Percentiles rank a stretch among this genome's conserved stretches.
phyloP scores from a whole-genome alignment of 1,140 invertebrate species.

The Drosophila lini region DNA sequence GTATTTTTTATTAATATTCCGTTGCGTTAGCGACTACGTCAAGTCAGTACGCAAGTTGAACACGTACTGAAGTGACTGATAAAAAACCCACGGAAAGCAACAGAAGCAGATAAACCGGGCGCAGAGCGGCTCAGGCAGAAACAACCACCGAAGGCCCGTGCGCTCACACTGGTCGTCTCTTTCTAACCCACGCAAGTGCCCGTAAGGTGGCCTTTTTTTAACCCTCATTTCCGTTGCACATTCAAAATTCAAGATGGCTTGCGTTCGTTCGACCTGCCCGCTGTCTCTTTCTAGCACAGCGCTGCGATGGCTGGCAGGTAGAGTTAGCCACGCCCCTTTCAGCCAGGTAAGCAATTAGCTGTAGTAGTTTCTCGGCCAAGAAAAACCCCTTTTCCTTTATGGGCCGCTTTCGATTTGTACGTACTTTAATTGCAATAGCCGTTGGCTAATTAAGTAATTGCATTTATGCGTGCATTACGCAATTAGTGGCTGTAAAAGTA shows the following conservation, averaged over 20 bases:
- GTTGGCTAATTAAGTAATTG: slow-evolving; percentile 78
- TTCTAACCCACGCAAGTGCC: slow-evolving; percentile 20
- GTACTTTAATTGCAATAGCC: slow-evolving; percentile 71
- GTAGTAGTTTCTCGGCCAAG: slow-evolving; percentile 34
- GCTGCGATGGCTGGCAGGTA: slow-evolving; percentile 46
- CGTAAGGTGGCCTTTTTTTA: slow-evolving; percentile 36
- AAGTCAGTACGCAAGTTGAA: slow-evolving; percentile 63
- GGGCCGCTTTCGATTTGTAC: slow-evolving; percentile 68
- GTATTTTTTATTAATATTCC: slow-evolving; percentile 31
- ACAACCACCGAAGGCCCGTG: slow-evolving; percentile 14
- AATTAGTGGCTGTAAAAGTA: slow-evolving; percentile 75
- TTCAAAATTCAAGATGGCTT: slow-evolving; percentile 77
- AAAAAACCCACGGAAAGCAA: slow-evolving; percentile 58
- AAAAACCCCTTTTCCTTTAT: slow-evolving; percentile 66
- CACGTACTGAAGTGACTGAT: slow-evolving; percentile 73
- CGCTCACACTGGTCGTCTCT: slow-evolving; percentile 38
- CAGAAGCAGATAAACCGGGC: slow-evolving; percentile 39
- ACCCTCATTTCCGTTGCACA: slow-evolving; percentile 73
- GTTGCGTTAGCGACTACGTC: slow-evolving; percentile 64
- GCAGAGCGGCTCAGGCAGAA: slow-evolving; percentile 23
- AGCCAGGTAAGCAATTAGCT: slow-evolving; percentile 45
- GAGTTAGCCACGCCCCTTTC: slow-evolving; percentile 57
- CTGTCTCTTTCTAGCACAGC: slow-evolving; percentile 10
- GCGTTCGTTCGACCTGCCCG: slow-evolving; percentile 38
- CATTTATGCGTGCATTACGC: slow-evolving; percentile 64